Evolutionary conservation across 2,113 vertebrate species (phyloP).

Genomic region (Alethe diademata): DNA sequence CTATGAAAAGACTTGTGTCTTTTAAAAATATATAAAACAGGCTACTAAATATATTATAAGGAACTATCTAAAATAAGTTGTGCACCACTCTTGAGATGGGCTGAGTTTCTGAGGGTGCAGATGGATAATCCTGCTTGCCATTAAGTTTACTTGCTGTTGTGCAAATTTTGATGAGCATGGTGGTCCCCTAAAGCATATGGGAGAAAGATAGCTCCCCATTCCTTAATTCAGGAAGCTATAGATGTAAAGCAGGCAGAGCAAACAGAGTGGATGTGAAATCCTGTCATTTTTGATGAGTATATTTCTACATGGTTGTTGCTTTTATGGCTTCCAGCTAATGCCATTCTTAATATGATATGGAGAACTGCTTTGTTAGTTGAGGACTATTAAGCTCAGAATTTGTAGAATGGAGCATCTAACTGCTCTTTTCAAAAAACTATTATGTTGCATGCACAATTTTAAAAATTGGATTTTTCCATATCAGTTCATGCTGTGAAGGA

Average conservation of each 20-base stretch:
- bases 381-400: neutral
- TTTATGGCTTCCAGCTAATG: neutral
- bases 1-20: neutral
- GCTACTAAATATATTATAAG: neutral
- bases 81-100: neutral
- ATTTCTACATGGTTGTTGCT: neutral
- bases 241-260: neutral
- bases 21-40: neutral
- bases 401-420: neutral
- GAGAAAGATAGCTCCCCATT: neutral
- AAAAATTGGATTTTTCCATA: neutral
- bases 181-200: neutral
- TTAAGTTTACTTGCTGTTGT: neutral
- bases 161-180: neutral
- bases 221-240: neutral
- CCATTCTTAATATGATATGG: neutral
- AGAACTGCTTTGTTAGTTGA: neutral
- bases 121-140: neutral
- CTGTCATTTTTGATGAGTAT: neutral
- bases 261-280: neutral
- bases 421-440: neutral
- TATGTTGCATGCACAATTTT: neutral
- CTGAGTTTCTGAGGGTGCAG: neutral
- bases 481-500: neutral
- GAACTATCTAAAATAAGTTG: neutral